phyloP scores from a whole-genome alignment of 1,140 invertebrate species.

The Drosophila neocordata region DNA sequence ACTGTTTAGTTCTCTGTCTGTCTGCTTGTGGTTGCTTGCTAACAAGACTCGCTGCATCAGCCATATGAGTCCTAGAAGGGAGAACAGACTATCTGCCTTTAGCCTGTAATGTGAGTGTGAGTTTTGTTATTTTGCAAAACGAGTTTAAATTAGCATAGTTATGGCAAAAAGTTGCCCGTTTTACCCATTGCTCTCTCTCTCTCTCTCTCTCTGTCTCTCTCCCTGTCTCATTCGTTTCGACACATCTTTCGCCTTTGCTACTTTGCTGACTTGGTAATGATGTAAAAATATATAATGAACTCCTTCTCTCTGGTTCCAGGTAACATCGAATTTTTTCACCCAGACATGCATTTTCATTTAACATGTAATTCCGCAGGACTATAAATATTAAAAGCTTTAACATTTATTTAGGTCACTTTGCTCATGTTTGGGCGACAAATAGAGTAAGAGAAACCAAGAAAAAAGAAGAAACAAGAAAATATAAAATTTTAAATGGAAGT shows the following conservation, averaged over 20 bases:
- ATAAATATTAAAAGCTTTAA: slow-evolving; percentile 37
- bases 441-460: background rate
- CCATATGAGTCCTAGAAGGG: slow-evolving; percentile 37
- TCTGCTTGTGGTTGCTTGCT: slow-evolving; percentile 14
- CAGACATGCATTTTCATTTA: slow-evolving; percentile 6
- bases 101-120: slow-evolving; percentile 37
- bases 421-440: background rate
- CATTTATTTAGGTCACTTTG: background rate
- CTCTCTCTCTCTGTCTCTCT: background rate
- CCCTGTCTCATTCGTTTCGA: slow-evolving; percentile 5
- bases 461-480: background rate
- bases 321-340: background rate
- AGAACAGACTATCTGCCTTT: too few relatives aligned
- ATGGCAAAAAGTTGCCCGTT: slow-evolving; percentile 33
- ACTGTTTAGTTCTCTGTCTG: background rate
- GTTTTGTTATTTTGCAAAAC: slow-evolving; percentile 63
- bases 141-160: slow-evolving; percentile 77
- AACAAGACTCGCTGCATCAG: slow-evolving; percentile 50
- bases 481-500: background rate
- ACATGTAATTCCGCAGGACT: background rate
- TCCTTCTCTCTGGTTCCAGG: background rate
- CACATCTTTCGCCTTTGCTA: slow-evolving; percentile 30
- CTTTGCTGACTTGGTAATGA: slow-evolving; percentile 59
- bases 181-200: slow-evolving; percentile 6
- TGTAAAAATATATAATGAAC: slow-evolving; percentile 36